phyloP scores from a whole-genome alignment of 2,888 invertebrate species.

The Trisateles emortualis region DNA sequence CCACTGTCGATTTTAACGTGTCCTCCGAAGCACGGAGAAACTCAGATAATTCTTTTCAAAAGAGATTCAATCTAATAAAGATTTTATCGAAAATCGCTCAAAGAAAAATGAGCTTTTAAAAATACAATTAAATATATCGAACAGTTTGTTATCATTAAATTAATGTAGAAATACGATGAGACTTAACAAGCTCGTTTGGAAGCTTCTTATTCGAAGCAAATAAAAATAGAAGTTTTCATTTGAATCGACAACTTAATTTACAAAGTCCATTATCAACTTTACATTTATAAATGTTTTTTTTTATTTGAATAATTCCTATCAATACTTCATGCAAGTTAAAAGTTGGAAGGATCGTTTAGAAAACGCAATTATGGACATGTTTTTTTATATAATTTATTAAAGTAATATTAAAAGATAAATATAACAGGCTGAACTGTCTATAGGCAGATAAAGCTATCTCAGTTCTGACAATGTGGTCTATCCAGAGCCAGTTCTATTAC shows the following conservation, averaged over 20 bases:
- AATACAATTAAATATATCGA: background rate
- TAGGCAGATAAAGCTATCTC: too few relatives aligned
- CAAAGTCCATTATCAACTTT: conserved; percentile 7
- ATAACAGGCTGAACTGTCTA: too few relatives aligned
- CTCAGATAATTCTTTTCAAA: too few relatives aligned
- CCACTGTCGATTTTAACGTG: too few relatives aligned
- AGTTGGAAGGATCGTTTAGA: background rate
- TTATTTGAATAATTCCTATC: background rate
- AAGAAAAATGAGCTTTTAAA: background rate
- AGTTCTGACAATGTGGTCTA: too few relatives aligned
- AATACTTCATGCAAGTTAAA: background rate
- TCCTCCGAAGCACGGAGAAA: too few relatives aligned
- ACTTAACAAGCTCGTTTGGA: conserved; percentile 5
- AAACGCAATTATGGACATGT: too few relatives aligned
- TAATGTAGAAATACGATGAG: background rate
- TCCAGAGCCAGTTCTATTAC: too few relatives aligned
- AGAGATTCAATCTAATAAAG: too few relatives aligned
- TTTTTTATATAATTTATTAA: too few relatives aligned
- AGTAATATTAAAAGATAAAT: too few relatives aligned
- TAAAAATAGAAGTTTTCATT: conserved; percentile 10
- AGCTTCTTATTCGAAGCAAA: conserved; percentile 6
- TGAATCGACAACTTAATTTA: conserved; percentile 14
- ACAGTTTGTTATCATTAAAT: conserved; percentile 6
- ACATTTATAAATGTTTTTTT: background rate
- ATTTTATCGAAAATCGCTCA: background rate